Conservation (phyloP, 2,797 vertebrate species). For the Psittacula derbiana region DNA sequence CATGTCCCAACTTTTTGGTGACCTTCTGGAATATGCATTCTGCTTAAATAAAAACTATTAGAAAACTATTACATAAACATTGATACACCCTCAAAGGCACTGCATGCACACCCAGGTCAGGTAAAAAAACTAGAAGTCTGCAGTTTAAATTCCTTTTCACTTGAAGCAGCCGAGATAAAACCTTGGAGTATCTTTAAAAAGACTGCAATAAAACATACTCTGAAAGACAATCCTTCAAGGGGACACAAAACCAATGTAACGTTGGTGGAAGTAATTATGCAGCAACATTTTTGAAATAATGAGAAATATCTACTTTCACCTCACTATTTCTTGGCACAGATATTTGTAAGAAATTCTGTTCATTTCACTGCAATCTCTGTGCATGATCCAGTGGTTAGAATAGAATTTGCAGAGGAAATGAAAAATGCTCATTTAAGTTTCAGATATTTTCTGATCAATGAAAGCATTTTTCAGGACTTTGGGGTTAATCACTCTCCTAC, state of each 20-base stretch:
- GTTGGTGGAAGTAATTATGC: not conserved
- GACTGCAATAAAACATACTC: not conserved
- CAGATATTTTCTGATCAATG: not conserved
- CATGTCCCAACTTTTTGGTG: not conserved
- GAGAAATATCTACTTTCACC: not conserved
- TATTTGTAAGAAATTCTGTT: not conserved
- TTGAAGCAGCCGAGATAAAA: not conserved
- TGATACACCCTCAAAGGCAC: not conserved
- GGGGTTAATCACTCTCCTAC: not conserved
- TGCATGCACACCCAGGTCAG: not conserved
- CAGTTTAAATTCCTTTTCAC: not conserved
- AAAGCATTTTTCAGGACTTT: not conserved
- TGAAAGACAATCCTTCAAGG: not conserved
- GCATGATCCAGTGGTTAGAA: not conserved
- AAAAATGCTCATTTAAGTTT: not conserved
- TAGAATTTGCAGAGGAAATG: not conserved
- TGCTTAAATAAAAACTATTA: not conserved
- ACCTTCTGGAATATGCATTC: not conserved
- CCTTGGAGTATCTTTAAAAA: constrained; percentile 6
- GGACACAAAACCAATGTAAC: not conserved
- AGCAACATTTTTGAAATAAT: constrained; percentile 24
- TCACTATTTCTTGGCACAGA: not conserved
- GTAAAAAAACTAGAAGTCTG: not conserved
- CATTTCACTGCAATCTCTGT: not conserved
- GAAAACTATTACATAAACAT: not conserved